phyloP scores from a whole-genome alignment of 2,797 vertebrate species.

The Pantherophis vulpinus region DNA sequence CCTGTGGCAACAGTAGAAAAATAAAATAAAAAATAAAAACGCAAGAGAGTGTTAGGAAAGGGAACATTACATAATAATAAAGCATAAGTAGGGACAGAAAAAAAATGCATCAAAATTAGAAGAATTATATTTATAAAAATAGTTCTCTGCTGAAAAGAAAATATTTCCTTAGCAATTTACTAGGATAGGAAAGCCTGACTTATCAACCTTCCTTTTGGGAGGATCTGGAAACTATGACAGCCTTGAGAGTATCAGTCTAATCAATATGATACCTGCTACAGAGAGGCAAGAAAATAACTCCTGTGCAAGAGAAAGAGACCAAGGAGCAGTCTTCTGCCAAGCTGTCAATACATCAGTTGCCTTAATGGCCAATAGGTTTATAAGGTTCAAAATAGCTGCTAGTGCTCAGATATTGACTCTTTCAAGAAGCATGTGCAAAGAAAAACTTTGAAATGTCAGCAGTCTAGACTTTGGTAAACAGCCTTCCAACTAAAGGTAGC shows the following conservation, averaged over 20 bases:
- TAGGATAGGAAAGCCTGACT: neutral
- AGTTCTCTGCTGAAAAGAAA: neutral
- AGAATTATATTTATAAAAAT: neutral
- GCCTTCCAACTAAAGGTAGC: neutral
- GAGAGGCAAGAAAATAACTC: neutral
- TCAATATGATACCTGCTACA: neutral
- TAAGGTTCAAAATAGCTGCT: neutral
- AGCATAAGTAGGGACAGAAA: neutral
- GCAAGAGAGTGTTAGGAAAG: neutral
- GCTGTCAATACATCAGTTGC: neutral
- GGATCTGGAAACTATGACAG: neutral
- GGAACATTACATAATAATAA: neutral
- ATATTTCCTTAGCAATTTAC: neutral
- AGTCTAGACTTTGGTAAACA: conserved; percentile 9
- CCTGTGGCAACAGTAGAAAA: neutral
- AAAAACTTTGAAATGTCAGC: neutral
- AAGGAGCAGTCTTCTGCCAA: neutral
- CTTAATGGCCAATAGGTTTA: neutral
- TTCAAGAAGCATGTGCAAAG: neutral
- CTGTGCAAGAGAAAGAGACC: neutral
- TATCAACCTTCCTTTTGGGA: neutral
- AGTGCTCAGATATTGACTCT: neutral
- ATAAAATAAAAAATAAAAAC: neutral
- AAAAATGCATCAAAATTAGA: neutral
- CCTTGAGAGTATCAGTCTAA: neutral